Conservation (phyloP, 2,113 vertebrate species). For the Ancistrus triradiatus region DNA sequence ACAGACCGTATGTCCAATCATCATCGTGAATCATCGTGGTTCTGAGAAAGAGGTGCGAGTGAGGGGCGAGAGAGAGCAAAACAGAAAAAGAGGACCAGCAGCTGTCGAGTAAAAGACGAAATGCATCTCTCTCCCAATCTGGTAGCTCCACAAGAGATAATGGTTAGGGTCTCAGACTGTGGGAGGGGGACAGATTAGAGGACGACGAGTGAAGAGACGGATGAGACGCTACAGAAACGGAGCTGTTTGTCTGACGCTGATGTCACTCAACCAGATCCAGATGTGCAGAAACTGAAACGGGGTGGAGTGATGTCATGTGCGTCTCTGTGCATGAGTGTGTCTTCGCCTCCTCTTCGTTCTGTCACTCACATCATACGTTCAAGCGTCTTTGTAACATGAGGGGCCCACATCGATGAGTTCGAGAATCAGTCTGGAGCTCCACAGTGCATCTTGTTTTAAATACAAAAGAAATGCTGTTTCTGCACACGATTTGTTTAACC, state of each 20-base stretch:
- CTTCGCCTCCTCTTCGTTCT: not conserved
- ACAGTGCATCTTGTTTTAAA: too few species aligned
- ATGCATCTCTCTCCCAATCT: not conserved
- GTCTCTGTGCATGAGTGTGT: conserved; percentile 1
- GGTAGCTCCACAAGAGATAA: not conserved
- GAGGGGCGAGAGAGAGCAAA: not conserved
- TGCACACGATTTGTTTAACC: too few species aligned
- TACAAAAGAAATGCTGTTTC: too few species aligned
- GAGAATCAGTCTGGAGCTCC: too few species aligned
- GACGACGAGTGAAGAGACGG: not conserved
- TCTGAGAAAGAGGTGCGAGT: not conserved
- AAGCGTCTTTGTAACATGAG: too few species aligned
- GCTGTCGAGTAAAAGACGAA: not conserved
- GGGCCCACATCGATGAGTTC: too few species aligned
- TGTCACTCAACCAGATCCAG: conserved; percentile 72
- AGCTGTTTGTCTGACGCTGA: conserved; percentile 63
- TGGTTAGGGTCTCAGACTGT: not conserved
- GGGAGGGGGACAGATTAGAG: conserved; percentile 14
- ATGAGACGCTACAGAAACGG: conserved; percentile 55
- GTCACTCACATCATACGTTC: too few species aligned
- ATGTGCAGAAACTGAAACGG: conserved; percentile 56
- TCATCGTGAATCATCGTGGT: too few species aligned
- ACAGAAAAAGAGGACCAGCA: too few species aligned
- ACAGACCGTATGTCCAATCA: too few species aligned
- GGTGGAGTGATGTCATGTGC: conserved; percentile 10